phyloP scores from a whole-genome alignment of 2,797 vertebrate species.

The Sylvilagus floridanus region DNA sequence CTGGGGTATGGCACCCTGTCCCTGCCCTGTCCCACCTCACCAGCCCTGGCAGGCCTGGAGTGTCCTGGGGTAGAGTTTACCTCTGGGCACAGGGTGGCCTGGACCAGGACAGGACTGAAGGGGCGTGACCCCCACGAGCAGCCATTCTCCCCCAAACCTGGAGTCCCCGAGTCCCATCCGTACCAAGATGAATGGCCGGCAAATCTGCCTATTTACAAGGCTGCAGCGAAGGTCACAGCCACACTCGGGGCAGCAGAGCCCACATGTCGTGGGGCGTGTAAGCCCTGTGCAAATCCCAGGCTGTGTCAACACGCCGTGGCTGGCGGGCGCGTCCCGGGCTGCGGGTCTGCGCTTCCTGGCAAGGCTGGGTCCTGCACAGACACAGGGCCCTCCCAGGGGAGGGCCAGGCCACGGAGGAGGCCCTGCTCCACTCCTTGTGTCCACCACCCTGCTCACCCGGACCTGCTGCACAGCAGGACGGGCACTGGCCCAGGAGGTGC shows the following conservation, averaged over 20 bases:
- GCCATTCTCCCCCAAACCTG: neutral
- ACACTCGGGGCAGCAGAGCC: neutral
- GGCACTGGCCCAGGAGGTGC: no score
- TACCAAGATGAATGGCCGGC: neutral
- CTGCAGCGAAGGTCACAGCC: neutral
- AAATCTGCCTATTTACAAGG: neutral
- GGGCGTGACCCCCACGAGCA: neutral
- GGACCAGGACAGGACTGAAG: neutral
- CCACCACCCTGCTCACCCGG: neutral
- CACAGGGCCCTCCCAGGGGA: no score
- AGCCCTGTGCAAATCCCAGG: neutral
- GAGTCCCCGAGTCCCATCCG: neutral
- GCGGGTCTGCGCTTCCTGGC: slow-evolving; percentile 17
- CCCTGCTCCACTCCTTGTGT: neutral
- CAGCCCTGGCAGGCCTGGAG: no score
- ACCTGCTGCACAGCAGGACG: no score
- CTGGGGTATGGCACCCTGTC: no score
- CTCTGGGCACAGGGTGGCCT: no score
- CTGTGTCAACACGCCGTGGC: neutral
- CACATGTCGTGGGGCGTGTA: neutral
- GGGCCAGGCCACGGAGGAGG: no score
- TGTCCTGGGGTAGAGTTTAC: no score
- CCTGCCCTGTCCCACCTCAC: no score
- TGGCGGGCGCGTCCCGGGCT: neutral
- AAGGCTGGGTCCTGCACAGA: no score